Conservation (phyloP, 2,113 vertebrate species). For the Nesoenas mayeri region DNA sequence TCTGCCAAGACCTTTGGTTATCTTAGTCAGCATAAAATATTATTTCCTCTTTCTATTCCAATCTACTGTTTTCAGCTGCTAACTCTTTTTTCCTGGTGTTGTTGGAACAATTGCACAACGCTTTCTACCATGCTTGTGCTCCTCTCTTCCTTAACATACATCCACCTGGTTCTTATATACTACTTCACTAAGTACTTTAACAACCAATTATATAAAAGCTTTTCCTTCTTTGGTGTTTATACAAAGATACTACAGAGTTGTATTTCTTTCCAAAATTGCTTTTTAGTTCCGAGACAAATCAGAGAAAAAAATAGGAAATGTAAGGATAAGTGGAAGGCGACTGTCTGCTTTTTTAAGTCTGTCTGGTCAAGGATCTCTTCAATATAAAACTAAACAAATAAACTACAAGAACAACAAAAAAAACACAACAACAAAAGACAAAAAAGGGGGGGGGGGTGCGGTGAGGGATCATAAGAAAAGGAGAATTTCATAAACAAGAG, state of each 20-base stretch:
- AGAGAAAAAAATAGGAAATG: not conserved
- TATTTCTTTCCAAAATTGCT: not conserved
- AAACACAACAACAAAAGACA: no score
- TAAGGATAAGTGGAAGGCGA: not conserved
- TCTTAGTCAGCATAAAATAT: not conserved
- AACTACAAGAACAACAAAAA: no score
- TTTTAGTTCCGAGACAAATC: not conserved
- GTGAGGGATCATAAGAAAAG: not conserved
- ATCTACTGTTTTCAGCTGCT: not conserved
- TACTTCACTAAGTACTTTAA: not conserved
- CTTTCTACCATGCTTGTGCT: not conserved
- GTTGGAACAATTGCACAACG: not conserved
- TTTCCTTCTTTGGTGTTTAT: not conserved
- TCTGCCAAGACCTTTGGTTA: not conserved
- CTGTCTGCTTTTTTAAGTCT: not conserved
- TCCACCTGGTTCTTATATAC: not conserved
- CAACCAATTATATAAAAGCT: not conserved
- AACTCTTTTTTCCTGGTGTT: not conserved
- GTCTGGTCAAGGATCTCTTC: not conserved
- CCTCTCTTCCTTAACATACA: not conserved
- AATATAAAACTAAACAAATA: not conserved
- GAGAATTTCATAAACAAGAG: not conserved
- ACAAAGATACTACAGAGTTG: not conserved
- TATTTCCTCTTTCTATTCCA: not conserved
- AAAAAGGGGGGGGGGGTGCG: no score